phyloP scores from a whole-genome alignment of 2,888 invertebrate species.

The Drosophila affinis region DNA sequence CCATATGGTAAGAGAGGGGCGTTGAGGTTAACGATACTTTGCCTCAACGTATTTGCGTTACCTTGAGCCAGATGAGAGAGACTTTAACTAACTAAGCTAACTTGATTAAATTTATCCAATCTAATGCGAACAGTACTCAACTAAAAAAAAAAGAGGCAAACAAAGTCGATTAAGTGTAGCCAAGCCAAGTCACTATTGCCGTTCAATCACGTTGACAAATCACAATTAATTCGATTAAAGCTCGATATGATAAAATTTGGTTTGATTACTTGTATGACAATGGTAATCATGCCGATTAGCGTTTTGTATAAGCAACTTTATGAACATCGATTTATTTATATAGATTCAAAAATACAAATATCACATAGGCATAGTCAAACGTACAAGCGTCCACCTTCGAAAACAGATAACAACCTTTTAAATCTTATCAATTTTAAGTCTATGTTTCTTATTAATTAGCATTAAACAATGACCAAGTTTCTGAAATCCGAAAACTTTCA shows the following conservation, averaged over 20 bases:
- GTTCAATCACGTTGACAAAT: slow-evolving; percentile 48
- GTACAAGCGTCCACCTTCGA: background rate
- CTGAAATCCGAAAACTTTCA: slow-evolving; percentile 27
- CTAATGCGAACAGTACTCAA: slow-evolving; percentile 10
- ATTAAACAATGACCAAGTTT: slow-evolving; percentile 33
- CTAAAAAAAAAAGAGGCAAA: background rate
- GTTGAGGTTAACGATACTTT: slow-evolving; percentile 16
- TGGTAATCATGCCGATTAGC: slow-evolving; percentile 68
- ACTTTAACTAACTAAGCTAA: slow-evolving; percentile 12
- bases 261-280: slow-evolving; percentile 75
- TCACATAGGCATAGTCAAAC: too few relatives aligned
- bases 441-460: background rate
- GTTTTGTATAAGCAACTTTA: background rate
- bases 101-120: slow-evolving; percentile 6
- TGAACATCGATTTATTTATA: background rate
- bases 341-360: background rate
- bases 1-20: slow-evolving; percentile 91
- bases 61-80: slow-evolving; percentile 16
- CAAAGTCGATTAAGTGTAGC: slow-evolving; percentile 19
- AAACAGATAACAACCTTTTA: background rate
- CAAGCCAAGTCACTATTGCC: slow-evolving; percentile 13
- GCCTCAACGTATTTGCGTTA: background rate
- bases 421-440: background rate
- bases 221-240: slow-evolving; percentile 66
- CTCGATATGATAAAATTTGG: slow-evolving; percentile 59